A percentile compares a stretch with the other conserved stretches of the same genome.
phyloP scores from a whole-genome alignment of 1,140 invertebrate species.

The Stegodyphus dumicola region DNA sequence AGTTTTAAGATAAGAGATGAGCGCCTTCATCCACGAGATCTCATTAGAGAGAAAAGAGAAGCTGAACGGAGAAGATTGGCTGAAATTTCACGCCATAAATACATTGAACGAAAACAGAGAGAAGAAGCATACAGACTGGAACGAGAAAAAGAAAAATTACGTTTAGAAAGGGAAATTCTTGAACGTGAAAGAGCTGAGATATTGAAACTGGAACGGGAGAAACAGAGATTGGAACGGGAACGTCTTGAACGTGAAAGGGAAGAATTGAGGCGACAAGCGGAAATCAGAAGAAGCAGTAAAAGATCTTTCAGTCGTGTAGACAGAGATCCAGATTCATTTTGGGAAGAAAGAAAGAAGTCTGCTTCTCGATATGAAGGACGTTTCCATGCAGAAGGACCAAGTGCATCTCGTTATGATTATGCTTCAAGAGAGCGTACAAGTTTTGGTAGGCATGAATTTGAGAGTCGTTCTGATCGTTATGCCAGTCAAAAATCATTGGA shows the following conservation, averaged over 20 bases:
- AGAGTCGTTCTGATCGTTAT: not conserved
- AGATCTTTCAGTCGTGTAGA: slow-evolving; percentile 25
- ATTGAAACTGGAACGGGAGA: slow-evolving; percentile 43
- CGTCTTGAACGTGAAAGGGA: slow-evolving; percentile 48
- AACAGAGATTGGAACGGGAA: slow-evolving; percentile 53
- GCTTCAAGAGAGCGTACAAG: not conserved
- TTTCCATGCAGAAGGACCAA: not conserved
- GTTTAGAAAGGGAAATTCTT: slow-evolving; percentile 47
- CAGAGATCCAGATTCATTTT: slow-evolving; percentile 10
- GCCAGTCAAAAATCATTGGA: not conserved
- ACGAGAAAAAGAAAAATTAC: slow-evolving; percentile 32
- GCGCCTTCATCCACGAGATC: not conserved
- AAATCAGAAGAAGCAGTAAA: slow-evolving; percentile 5
- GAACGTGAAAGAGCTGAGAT: slow-evolving; percentile 52
- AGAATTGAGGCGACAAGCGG: slow-evolving; percentile 34
- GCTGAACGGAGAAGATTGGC: slow-evolving; percentile 12
- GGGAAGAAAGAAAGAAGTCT: slow-evolving; percentile 23
- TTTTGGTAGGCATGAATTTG: not conserved
- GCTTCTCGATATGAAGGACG: slow-evolving; percentile 3
- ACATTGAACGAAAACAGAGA: slow-evolving; percentile 46
- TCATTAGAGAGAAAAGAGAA: slow-evolving; percentile 11
- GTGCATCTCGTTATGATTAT: not conserved
- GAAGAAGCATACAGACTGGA: slow-evolving; percentile 54
- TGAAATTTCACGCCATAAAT: not conserved
- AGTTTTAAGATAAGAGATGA: not conserved